Evolutionary conservation across 2,113 vertebrate species (phyloP), one percentile per base, ranked within the genome.

Genomic region (Corythaeola cristata): DNA sequence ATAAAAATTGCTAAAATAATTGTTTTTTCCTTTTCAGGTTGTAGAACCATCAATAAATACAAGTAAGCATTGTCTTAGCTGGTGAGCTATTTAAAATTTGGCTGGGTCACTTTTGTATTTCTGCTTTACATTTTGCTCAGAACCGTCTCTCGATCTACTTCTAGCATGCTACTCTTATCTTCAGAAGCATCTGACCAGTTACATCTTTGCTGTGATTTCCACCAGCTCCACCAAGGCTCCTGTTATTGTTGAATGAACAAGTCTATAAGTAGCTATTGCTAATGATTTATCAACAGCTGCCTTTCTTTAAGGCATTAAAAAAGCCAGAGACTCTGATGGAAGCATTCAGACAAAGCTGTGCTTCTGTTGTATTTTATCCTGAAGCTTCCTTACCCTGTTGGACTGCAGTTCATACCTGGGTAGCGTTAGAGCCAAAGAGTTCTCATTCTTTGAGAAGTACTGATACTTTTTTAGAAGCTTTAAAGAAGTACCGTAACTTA

Each of bases 11-110:
- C 79, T 94, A 14, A 89, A 85, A 21, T 19, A 23, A 9, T 55
- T 45, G 52, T 88, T 26, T 94, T 75, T 82, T 85, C 55, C 27
- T 97, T 93, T 97, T 58, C 94, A 99, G 99, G 98, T 97, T 80
- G 98, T 98, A 55, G 99, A 99, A n/a, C 95, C 99, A 77, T 98
- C 98, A 12, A 17, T 98, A 35, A 99, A 98, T 97, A 96, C 99
- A 97, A 98, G 99, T 99, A 98, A 91, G 89, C 32, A 80, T 75
- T 95, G 47, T 45, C 55, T 53, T 79, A 30, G 28, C 39, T 84
- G 39, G 44, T 80, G 66, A 87, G 55, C 41, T 71, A 21, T 71
- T 73, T 8, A 37, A 85, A 63, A 52, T 77, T 93, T 90, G 60
- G 2, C 56, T 55, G 44, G 9, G 56, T 73, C 8, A 3, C 30